Evolutionary conservation across 2,888 invertebrate genomes (phyloP), one percentile per base, ranked within the genome.

Genomic region (Sylvicola cinctus): DNA sequence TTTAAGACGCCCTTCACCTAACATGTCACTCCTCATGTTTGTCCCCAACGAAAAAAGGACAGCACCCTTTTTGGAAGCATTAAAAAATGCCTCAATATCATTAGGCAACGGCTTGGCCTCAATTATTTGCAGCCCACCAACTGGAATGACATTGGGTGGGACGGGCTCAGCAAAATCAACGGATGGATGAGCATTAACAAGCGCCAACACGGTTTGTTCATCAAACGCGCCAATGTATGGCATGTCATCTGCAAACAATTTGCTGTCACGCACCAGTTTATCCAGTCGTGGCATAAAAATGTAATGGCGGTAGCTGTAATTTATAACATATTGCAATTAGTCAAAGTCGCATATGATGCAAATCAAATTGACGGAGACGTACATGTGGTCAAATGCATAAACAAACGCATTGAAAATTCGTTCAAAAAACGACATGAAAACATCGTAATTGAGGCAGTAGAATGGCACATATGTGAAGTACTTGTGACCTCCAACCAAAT

Each of bases 121-220:
- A 7, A 35, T 17, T 16, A 56, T 49, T 29, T 58, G 58, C 29
- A 56, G 36, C 1, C 58, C 58, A 8, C 49, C 57, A 3, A 58
- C 45, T 42, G 53, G 49, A 11, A 58, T 46, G 0, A 56, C 42
- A 42, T 51, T 51, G 5, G 52, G 52, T 3, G 52, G 52, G n/a
- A 52, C 25, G 17, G 53, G 47, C 25, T 51, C 48, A 2, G 49
- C 42, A 36, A 46, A 49, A 28, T 54, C 51, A 3, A 52, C 36
- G 1, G 46, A 43, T 2, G 50, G 46, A 42, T 55, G 46, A 0
- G 49, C 47, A 38, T 58, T 58, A 0, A 55, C 46, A 10, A 58
- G 41, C 10, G 48, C 39, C 3, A 57, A 6, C 14, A 44, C 38
- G 10, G 46, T 40, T 1, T 38, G 40, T 26, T 42, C 41, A 8